phyloP scores from a whole-genome alignment of 2,113 vertebrate genomes.

The Stegostoma tigrinum region DNA sequence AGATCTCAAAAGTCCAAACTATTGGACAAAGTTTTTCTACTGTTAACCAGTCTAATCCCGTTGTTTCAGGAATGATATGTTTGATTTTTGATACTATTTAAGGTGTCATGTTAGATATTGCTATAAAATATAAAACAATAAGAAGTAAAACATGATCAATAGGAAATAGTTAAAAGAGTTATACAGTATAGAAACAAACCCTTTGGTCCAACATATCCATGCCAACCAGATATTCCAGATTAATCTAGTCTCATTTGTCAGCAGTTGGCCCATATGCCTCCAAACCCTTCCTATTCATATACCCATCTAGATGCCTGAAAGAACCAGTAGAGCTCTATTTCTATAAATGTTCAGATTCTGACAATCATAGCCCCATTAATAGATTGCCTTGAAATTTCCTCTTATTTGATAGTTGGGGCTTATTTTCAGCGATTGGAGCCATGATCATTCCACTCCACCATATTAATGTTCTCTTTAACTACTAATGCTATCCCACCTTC shows the following conservation, averaged over 20 bases:
- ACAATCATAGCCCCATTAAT: neutral
- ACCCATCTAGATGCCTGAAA: no score
- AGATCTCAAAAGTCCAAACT: neutral
- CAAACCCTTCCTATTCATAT: no score
- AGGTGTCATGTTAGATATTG: neutral
- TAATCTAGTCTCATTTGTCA: no score
- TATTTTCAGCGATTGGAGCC: no score
- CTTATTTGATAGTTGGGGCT: neutral
- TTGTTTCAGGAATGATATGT: neutral
- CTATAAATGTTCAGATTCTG: neutral
- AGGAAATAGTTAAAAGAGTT: neutral
- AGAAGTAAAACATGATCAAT: neutral
- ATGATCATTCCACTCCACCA: no score
- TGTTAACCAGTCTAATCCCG: neutral
- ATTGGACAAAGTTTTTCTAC: neutral
- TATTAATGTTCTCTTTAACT: no score
- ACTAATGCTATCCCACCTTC: no score
- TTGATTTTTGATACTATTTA: neutral
- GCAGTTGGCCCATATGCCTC: no score
- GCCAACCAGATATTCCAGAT: no score
- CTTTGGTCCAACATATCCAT: no score
- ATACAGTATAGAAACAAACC: no score
- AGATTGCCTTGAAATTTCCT: neutral
- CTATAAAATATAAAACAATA: neutral
- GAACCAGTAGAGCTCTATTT: neutral